Conservation (phyloP, 2,888 invertebrate genomes). For the Coronaproctus castanopsis region DNA sequence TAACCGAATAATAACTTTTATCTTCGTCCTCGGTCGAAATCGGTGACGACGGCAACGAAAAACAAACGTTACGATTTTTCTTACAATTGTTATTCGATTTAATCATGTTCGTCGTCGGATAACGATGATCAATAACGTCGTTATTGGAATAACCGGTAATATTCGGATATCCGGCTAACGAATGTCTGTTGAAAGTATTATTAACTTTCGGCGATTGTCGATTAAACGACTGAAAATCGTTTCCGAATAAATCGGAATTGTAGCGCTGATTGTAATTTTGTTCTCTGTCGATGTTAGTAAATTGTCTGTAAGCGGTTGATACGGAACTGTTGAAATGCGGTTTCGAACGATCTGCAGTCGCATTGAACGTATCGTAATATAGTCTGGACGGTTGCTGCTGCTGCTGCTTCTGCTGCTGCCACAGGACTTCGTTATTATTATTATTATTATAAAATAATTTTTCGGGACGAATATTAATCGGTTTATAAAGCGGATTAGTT, state of each 20-base stretch:
- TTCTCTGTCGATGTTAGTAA: slow-evolving; percentile 11
- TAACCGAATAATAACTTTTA: too few relatives aligned
- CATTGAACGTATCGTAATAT: too few relatives aligned
- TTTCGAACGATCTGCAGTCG: too few relatives aligned
- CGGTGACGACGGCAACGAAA: slow-evolving; percentile 1
- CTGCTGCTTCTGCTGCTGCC: too few relatives aligned
- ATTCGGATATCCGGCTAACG: not conserved
- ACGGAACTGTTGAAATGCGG: slow-evolving; percentile 12
- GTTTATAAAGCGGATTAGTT: not conserved
- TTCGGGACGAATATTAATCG: too few relatives aligned
- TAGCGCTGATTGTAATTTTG: not conserved
- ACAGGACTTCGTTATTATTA: too few relatives aligned
- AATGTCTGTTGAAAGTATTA: not conserved
- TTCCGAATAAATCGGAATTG: not conserved
- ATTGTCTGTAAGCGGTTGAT: slow-evolving; percentile 15
- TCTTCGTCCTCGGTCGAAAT: not conserved
- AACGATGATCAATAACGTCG: not conserved
- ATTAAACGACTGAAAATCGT: not conserved
- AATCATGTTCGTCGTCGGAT: not conserved
- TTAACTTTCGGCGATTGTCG: not conserved
- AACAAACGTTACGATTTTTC: too few relatives aligned
- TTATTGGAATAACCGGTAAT: not conserved
- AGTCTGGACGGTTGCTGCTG: too few relatives aligned
- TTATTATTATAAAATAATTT: too few relatives aligned
- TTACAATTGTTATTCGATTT: not conserved